Percentiles rank a stretch among this genome's conserved stretches.
phyloP scores from a whole-genome alignment of 2,113 vertebrate species.

The Pao palembangensis region DNA sequence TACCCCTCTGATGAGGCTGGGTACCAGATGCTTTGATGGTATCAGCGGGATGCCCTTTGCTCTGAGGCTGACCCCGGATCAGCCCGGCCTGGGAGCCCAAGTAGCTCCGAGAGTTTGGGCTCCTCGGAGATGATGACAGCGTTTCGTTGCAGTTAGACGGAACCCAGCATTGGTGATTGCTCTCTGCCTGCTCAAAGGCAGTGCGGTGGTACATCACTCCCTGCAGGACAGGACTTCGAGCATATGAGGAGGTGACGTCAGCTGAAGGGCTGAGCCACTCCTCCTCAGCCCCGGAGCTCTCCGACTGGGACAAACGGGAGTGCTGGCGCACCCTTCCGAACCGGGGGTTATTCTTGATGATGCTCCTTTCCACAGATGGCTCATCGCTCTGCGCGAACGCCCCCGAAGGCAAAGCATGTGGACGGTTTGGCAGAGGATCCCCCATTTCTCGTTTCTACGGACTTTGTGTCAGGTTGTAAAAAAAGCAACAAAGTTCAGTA shows the following conservation, averaged over 20 bases:
- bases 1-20: slow-evolving; percentile 38
- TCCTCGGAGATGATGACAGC: slow-evolving; percentile 47
- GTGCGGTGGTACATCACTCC: slow-evolving; percentile 50
- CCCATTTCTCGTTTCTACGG: slow-evolving; percentile 58
- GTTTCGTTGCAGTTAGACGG: slow-evolving; percentile 6
- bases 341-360: slow-evolving; percentile 51
- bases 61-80: slow-evolving; percentile 19
- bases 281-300: slow-evolving; percentile 56
- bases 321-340: slow-evolving; percentile 45
- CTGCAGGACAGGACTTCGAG: slow-evolving; percentile 37
- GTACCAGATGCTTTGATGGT: slow-evolving; percentile 52
- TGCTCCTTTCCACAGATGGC: slow-evolving; percentile 38
- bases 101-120: slow-evolving; percentile 34
- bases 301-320: slow-evolving; percentile 53
- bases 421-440: slow-evolving; percentile 28
- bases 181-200: slow-evolving; percentile 32
- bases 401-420: slow-evolving; percentile 12
- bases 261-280: slow-evolving; percentile 32
- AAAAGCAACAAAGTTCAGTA: slow-evolving; percentile 27
- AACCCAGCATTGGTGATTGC: slow-evolving; percentile 38
- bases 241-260: slow-evolving; percentile 26
- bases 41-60: slow-evolving; percentile 15
- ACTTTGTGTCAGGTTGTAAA: slow-evolving; percentile 49
- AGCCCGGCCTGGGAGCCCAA: slow-evolving; percentile 54
- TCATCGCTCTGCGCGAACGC: slow-evolving; percentile 20